phyloP scores from a whole-genome alignment of 2,888 invertebrate genomes.

The Melieria crassipennis region DNA sequence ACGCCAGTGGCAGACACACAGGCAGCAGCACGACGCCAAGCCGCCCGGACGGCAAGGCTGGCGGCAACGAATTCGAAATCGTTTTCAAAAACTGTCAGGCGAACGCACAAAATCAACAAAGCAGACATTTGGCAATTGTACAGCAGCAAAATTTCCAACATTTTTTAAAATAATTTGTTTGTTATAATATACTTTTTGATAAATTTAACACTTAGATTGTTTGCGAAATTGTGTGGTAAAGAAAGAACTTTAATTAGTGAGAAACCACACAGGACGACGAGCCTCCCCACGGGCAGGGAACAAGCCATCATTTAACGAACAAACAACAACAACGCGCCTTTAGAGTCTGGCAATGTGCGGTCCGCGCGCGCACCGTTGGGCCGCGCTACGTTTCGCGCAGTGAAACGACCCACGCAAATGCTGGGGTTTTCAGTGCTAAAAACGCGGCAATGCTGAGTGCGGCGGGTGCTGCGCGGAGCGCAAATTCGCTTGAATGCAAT shows the following conservation, averaged over 20 bases:
- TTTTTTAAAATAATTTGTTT: slow-evolving; percentile 38
- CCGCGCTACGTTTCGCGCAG: slow-evolving; percentile 48
- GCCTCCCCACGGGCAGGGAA: too few relatives aligned
- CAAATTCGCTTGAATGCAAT: slow-evolving; percentile 39
- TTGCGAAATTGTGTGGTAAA: slow-evolving; percentile 40
- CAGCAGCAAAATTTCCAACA: slow-evolving; percentile 51
- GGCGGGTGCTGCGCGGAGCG: slow-evolving; percentile 40
- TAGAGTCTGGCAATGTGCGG: slow-evolving; percentile 43
- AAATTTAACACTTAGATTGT: slow-evolving; percentile 40
- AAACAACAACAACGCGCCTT: slow-evolving; percentile 8
- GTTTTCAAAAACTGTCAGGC: too few relatives aligned
- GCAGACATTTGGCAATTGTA: neutral
- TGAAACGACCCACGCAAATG: slow-evolving; percentile 46
- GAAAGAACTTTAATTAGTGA: slow-evolving; percentile 25
- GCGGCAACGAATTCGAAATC: too few relatives aligned
- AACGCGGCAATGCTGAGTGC: slow-evolving; percentile 57
- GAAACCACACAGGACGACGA: slow-evolving; percentile 16
- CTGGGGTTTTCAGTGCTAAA: slow-evolving; percentile 51
- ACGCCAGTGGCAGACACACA: too few relatives aligned
- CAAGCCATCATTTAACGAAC: neutral
- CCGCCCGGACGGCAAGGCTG: too few relatives aligned
- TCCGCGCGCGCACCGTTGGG: slow-evolving; percentile 23
- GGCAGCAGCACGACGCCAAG: neutral
- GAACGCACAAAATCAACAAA: neutral
- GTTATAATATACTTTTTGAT: slow-evolving; percentile 35